These are phyloP conservation scores for Scophthalmus maximus DNA, from an alignment of 2,113 vertebrate genomes.

Conservation along the genomic window DNA sequence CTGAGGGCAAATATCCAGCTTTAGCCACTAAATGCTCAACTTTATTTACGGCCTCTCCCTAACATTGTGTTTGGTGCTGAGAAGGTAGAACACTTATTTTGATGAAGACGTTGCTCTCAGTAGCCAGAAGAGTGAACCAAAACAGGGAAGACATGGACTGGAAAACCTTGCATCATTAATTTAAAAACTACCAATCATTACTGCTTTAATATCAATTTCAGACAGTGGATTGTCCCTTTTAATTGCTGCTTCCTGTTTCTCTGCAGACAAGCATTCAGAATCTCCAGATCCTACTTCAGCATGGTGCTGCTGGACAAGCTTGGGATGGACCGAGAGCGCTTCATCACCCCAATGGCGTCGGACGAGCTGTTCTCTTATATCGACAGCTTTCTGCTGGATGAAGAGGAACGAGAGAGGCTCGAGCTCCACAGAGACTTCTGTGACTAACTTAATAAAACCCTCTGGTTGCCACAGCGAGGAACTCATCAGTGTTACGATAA, in stretches of 20 bases:
- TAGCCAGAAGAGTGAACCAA: background rate
- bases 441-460: conserved; percentile 77
- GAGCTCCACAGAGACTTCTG: conserved; percentile 84
- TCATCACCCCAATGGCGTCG: conserved; percentile 84
- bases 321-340: conserved; percentile 91
- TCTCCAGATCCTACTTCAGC: conserved; percentile 90
- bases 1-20: background rate
- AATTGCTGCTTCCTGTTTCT: background rate
- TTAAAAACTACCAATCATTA: background rate
- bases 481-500: conserved; percentile 35
- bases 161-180: background rate
- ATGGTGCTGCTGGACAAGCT: conserved; percentile 92
- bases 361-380: conserved; percentile 92
- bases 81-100: too few species aligned
- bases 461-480: conserved; percentile 40
- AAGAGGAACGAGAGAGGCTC: conserved; percentile 82
- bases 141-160: background rate
- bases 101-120: too few species aligned
- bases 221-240: background rate
- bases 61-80: background rate
- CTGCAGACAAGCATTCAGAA: conserved; percentile 87
- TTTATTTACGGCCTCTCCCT: background rate
- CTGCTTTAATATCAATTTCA: background rate
- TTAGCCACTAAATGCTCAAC: background rate
- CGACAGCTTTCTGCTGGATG: conserved; percentile 89